These are phyloP conservation scores for Machaerirhynchus nigripectus DNA, from an alignment of 2,113 vertebrate species.

Conservation along the genomic window DNA sequence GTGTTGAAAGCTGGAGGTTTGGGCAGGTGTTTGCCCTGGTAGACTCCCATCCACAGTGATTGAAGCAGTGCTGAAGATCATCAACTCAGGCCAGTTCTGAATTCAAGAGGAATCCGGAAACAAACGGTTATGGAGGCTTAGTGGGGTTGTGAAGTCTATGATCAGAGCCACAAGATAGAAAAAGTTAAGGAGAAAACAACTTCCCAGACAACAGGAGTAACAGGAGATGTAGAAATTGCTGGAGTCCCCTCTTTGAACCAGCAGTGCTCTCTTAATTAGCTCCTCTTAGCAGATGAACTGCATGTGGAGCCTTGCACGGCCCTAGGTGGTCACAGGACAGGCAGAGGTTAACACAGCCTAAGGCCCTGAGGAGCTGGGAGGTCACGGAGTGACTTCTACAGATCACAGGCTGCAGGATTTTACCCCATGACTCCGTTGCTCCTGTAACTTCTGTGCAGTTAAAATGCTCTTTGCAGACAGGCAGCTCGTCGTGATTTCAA, in stretches of 20 bases:
- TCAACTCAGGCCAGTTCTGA: neutral
- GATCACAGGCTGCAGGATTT: neutral
- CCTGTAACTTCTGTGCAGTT: neutral
- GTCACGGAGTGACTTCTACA: neutral
- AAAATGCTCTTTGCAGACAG: constrained; percentile 16
- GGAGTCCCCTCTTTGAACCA: neutral
- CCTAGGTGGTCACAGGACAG: neutral
- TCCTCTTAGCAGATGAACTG: neutral
- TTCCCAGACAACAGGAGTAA: neutral
- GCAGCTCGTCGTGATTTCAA: neutral
- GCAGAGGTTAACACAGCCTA: neutral
- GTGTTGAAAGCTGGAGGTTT: neutral
- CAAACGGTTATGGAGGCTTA: neutral
- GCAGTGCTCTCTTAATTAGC: neutral
- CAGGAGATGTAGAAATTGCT: neutral
- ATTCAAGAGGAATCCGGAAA: neutral
- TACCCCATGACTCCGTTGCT: neutral
- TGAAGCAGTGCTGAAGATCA: neutral
- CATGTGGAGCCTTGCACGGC: neutral
- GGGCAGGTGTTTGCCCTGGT: neutral
- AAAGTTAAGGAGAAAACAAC: neutral
- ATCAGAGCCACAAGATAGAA: neutral
- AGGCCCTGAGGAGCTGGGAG: neutral
- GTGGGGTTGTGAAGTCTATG: neutral
- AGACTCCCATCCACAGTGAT: neutral